Evolutionary conservation across 2,797 vertebrate genomes (phyloP), one percentile per base, ranked within the genome.

Genomic region (Acanthiza pusilla): DNA sequence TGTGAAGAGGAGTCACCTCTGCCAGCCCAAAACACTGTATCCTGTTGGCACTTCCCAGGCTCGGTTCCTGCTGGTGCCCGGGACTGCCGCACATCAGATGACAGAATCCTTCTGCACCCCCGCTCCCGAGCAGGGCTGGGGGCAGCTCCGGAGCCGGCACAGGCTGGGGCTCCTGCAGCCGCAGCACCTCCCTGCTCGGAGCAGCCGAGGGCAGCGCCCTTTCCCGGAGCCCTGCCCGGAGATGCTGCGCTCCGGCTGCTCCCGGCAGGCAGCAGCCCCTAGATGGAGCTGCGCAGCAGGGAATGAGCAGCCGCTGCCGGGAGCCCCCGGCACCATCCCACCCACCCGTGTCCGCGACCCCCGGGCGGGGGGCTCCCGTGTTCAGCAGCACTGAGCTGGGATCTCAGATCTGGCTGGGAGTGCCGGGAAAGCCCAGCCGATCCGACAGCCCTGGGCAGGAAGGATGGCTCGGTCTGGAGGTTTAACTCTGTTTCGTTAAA

Each of bases 251-350:
- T 34, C 51, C 5, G 16, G 40, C 79, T 5, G 87, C 65, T 76
- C 51, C 32, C 34, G 36, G 38, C n/a, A 7, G 21, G 79, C 70
- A 54, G 73, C 80, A 61, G 42, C 80, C 88, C 80, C 79, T 96
- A 97, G 96, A n/a, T 96, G 96, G 95, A 67, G 95, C 93, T 96
- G 85, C 92, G 42, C 73, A 67, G 95, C 93, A 67, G 94, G 87
- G 87, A 95, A 95, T 93, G 82, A 43, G 47, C 53, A 0, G 18
- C 55, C 1, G 32, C 27, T 5, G 13, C 42, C 6, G 15, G 55
- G 40, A 53, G 27, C 19, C 8, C 73, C 10, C 38, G 10, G 51
- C 32, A 25, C 19, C 50, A 12, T 48, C 70, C 36, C 60, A 4
- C 40, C 47, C 58, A 7, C 30, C 21, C 15, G 4, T 7, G n/a